Percentiles rank a stretch among this genome's conserved stretches.
Evolutionary conservation across 1,140 invertebrate genomes (phyloP).

Genomic region (Arctopsyche grandis): DNA sequence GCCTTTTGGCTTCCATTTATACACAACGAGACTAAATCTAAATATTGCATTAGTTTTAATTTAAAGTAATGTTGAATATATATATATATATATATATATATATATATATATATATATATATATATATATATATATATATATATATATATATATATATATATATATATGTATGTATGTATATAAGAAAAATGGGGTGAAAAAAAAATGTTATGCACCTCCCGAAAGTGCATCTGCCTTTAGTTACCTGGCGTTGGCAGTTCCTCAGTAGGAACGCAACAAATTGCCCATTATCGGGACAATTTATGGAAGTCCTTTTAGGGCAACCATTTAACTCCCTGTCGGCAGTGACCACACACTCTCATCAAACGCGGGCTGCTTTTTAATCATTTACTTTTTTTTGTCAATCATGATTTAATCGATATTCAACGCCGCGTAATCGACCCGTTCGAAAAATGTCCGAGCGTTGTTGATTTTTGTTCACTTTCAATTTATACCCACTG

Average conservation of each 20-base stretch:
- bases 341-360: conserved; percentile 31
- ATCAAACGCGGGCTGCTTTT: neutral
- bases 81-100: neutral
- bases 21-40: conserved; percentile 15
- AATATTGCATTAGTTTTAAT: neutral
- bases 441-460: too few relatives aligned
- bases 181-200: too few relatives aligned
- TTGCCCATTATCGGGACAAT: conserved; percentile 37
- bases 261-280: conserved; percentile 25
- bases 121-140: too few relatives aligned
- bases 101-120: neutral
- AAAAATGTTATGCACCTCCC: too few relatives aligned
- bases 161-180: too few relatives aligned
- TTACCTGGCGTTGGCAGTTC: conserved; percentile 35
- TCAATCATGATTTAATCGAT: conserved; percentile 13
- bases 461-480: too few relatives aligned
- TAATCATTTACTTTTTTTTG: conserved; percentile 6
- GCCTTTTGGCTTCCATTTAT: neutral
- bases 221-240: neutral
- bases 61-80: neutral
- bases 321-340: conserved; percentile 24
- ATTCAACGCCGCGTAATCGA: too few relatives aligned
- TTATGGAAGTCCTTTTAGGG: conserved; percentile 44
- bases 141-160: too few relatives aligned
- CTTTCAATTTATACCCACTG: too few relatives aligned